These are phyloP conservation scores for Bradypus variegatus DNA, from an alignment of 2,797 vertebrate genomes.

Conservation along the genomic window DNA sequence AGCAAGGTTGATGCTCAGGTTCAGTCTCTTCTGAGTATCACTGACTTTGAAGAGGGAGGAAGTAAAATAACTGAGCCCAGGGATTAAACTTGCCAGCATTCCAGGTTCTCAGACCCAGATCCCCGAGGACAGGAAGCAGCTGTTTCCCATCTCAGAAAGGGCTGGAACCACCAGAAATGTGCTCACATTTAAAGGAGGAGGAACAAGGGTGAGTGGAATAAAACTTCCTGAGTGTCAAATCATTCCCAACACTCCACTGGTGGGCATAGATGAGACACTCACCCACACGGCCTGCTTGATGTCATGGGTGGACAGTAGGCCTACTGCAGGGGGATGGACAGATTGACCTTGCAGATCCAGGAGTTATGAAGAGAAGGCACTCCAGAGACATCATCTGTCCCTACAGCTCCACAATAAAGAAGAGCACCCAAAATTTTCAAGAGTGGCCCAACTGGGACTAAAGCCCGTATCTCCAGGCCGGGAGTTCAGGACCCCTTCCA, in stretches of 20 bases:
- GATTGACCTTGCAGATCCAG: background rate
- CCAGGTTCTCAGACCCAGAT: background rate
- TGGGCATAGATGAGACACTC: background rate
- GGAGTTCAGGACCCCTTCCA: background rate
- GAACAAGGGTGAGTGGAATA: background rate
- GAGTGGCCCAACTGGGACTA: background rate
- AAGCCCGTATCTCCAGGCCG: background rate
- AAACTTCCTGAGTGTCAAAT: too few relatives aligned
- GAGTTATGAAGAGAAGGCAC: background rate
- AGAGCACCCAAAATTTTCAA: background rate
- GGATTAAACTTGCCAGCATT: too few relatives aligned
- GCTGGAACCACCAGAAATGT: background rate
- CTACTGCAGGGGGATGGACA: background rate
- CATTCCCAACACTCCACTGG: background rate
- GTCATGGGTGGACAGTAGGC: background rate
- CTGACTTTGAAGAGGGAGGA: background rate
- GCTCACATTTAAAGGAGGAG: accelerated
- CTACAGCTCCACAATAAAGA: background rate
- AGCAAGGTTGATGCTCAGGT: background rate
- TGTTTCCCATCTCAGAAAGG: background rate
- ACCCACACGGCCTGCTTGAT: background rate
- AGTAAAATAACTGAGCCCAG: background rate
- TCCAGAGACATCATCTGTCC: background rate
- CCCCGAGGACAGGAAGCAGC: background rate
- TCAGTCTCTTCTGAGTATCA: background rate